Base-by-base conservation (phyloP, 2,113 vertebrate genomes). In the Tautogolabrus adspersus region DNA sequence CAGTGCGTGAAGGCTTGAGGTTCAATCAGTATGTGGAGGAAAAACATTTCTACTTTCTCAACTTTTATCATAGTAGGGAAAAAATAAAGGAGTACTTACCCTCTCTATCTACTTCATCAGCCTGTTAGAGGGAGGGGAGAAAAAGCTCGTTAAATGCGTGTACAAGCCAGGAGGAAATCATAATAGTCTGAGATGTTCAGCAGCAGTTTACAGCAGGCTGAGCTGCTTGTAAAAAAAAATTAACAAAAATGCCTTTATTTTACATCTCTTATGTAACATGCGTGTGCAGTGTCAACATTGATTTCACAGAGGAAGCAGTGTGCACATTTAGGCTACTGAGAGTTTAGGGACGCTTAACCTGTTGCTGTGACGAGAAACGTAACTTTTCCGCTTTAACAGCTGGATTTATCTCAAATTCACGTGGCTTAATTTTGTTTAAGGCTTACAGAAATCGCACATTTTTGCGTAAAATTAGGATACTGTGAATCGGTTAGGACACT, bases 91-190 rank as follows among this genome's bases (percentile, higher is more conserved):
- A 65, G 54, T 5, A 89, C 92, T 94, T 89, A 95, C 95, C 94
- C 82, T 94, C 86, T 90, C 67, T 91, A 66, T 91, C 86, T 85
- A 73, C 86, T 86, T 87, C 92, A 58, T 83, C 93, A 94, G 91
- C 94, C 95, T 95, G 90, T 0, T 84, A 83, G 59, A 88, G 37
- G 47, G 63, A 72, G 56, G 40, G 74, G 19, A 49, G 18, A 22
- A 37, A 57, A 67, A 84, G 40, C 59, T 19, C 15, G 62, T 89
- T 88, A 79, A 66, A 73, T 26, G 52, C n/a, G 49, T 46, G 37
- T 1, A 71, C 52, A 66, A 42, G 63, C 66, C 18, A 65, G n/a
- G 15, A 21, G 65, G 64, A 66, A 71, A 72, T 71, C n/a, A 57
- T 30, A 46, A 64, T 60, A 60, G 49, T 40, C 19, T 77, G 54